Evolutionary conservation across 1,140 invertebrate species (phyloP).

Genomic region (Amyelois transitella): DNA sequence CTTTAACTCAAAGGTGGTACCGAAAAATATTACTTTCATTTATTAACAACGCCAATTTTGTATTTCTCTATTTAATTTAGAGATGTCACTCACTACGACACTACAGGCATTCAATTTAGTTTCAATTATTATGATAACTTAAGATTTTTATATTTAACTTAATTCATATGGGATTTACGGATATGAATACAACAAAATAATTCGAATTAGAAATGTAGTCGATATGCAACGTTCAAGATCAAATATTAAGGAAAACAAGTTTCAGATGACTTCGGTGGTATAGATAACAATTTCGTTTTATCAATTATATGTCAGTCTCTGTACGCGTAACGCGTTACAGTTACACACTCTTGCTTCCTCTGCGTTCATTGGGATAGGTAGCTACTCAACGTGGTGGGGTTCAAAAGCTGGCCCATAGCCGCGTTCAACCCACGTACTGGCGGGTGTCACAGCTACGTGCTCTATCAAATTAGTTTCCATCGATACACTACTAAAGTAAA

Average conservation of each 20-base stretch:
- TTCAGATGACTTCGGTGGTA: slow-evolving; percentile 71
- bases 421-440: slow-evolving; percentile 25
- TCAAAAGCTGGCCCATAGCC: slow-evolving; percentile 29
- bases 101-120: slow-evolving; percentile 51
- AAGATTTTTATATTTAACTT: slow-evolving; percentile 52
- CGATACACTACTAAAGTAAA: slow-evolving; percentile 51
- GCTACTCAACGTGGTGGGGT: slow-evolving; percentile 35
- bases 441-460: slow-evolving; percentile 17
- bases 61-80: slow-evolving; percentile 46
- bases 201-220: slow-evolving; percentile 70
- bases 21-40: slow-evolving; percentile 68
- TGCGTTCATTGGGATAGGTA: slow-evolving; percentile 25
- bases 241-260: slow-evolving; percentile 40
- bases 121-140: slow-evolving; percentile 58
- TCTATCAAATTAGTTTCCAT: slow-evolving; percentile 14
- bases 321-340: slow-evolving; percentile 14
- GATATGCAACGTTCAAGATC: slow-evolving; percentile 72
- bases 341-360: slow-evolving; percentile 7
- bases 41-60: slow-evolving; percentile 61
- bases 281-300: slow-evolving; percentile 32
- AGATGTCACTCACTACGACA: slow-evolving; percentile 57
- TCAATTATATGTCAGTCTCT: slow-evolving; percentile 45
- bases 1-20: slow-evolving; percentile 73
- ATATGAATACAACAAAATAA: slow-evolving; percentile 69
- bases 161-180: slow-evolving; percentile 55